Evolutionary conservation across 1,140 invertebrate genomes (phyloP).

Genomic region (Drosophila nigrodunni): DNA sequence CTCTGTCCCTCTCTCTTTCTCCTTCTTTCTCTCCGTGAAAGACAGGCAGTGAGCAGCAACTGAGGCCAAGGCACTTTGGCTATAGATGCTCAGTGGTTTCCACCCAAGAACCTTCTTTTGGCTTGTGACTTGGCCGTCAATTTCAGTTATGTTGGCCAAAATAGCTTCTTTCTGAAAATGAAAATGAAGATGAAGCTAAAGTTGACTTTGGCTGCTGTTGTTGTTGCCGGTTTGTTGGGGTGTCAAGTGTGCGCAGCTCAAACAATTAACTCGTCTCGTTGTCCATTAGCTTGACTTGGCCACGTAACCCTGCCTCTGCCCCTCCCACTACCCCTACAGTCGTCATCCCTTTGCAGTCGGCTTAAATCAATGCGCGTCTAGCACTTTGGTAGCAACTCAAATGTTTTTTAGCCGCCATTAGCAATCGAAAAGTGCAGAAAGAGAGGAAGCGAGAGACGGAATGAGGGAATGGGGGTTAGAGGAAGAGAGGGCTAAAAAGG

Average conservation of each 20-base stretch:
- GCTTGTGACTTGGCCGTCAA: conserved; percentile 41
- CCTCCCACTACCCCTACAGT: not conserved
- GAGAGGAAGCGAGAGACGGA: not conserved
- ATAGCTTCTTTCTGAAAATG: conserved; percentile 48
- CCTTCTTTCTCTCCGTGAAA: conserved; percentile 2
- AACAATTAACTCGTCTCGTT: conserved; percentile 79
- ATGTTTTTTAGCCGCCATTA: conserved; percentile 32
- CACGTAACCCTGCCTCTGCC: not conserved
- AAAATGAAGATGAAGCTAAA: conserved; percentile 14
- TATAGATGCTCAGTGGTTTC: conserved; percentile 9
- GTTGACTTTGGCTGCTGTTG: not conserved
- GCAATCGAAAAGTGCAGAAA: conserved; percentile 27
- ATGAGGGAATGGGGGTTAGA: not conserved
- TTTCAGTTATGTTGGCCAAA: conserved; percentile 61
- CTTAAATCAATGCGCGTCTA: conserved; percentile 46
- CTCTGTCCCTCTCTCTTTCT: not conserved
- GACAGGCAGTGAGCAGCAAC: conserved; percentile 1
- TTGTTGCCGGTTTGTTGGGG: conserved; percentile 1
- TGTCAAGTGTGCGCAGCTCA: conserved; percentile 61
- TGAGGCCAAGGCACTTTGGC: conserved; percentile 14
- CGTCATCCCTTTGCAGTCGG: not conserved
- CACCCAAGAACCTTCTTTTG: conserved; percentile 43
- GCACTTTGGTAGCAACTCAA: conserved; percentile 48
- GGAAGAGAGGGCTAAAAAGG: not conserved
- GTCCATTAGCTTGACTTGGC: conserved; percentile 59